Evolutionary conservation across 2,797 vertebrate species (phyloP).

Genomic region (Tenualosa thibaudeaui): DNA sequence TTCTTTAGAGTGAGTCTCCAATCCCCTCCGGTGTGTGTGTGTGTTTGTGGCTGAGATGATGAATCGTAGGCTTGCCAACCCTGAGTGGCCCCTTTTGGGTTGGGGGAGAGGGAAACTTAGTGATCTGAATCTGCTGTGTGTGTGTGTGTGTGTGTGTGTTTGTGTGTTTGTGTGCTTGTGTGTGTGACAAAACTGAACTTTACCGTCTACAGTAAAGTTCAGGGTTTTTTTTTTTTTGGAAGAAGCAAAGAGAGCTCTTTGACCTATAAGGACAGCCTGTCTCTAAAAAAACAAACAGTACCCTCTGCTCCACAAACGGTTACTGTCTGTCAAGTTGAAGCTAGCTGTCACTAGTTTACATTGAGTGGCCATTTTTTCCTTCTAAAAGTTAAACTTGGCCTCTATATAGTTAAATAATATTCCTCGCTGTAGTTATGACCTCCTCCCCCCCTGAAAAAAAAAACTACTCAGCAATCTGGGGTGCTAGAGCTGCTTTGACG

Average conservation of each 20-base stretch:
- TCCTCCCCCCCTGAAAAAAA: not conserved
- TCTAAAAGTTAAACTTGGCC: not conserved
- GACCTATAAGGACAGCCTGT: not conserved
- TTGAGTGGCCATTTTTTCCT: not conserved
- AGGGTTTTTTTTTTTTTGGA: not conserved
- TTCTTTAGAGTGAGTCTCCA: not conserved
- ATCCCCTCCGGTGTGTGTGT: not conserved
- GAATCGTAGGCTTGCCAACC: conserved; percentile 1
- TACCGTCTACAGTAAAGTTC: not conserved
- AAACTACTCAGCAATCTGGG: not conserved
- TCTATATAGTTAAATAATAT: too few species aligned
- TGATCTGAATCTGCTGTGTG: not conserved
- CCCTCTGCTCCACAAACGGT: not conserved
- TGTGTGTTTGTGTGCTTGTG: not conserved
- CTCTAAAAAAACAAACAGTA: not conserved
- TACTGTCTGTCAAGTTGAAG: not conserved
- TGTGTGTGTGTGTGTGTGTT: not conserved
- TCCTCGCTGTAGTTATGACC: not conserved
- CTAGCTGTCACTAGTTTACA: not conserved
- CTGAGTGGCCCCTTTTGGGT: not conserved
- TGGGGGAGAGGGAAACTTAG: not conserved
- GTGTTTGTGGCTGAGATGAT: not conserved
- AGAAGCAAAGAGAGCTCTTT: not conserved
- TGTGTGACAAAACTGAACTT: not conserved
- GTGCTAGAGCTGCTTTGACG: not conserved